Percentiles rank a stretch among this genome's conserved stretches.
Evolutionary conservation across 1,140 invertebrate species (phyloP).

Genomic region (Bathynomus jamesi): DNA sequence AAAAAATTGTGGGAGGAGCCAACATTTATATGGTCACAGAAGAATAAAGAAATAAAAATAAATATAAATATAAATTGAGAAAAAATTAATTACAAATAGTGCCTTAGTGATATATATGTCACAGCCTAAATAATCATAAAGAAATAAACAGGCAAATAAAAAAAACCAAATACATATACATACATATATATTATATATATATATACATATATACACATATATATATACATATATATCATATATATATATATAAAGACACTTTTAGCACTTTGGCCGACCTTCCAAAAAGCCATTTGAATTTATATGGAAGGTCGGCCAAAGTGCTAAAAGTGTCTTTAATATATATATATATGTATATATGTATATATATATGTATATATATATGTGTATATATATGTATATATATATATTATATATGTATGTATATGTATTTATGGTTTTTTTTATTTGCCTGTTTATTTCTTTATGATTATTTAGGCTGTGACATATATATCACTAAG

Average conservation of each 20-base stretch:
- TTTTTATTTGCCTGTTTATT: too few species aligned
- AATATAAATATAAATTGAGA: constrained; percentile 1
- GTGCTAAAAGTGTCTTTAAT: too few species aligned
- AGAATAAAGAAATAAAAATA: background rate
- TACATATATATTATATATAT: background rate
- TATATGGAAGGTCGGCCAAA: too few species aligned
- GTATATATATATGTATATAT: constrained; percentile 4
- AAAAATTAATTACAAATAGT: background rate
- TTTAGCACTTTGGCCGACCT: too few species aligned
- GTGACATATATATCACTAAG: too few species aligned
- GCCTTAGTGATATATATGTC: background rate
- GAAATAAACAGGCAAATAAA: background rate
- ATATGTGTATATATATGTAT: background rate
- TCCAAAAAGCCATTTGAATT: too few species aligned
- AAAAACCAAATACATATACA: background rate
- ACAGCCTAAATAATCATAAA: background rate
- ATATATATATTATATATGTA: constrained; percentile 3
- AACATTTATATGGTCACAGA: background rate
- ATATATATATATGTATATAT: constrained; percentile 1
- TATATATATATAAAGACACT: background rate
- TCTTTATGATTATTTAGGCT: too few species aligned
- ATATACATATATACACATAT: background rate
- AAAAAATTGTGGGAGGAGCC: too few species aligned
- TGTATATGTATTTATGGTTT: background rate
- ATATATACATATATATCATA: background rate